Percentiles rank a stretch among this genome's conserved stretches.
Evolutionary conservation across 37 sponge, comb jelly and placozoan genomes (phyloP).

Genomic region (Crambe crambe): DNA sequence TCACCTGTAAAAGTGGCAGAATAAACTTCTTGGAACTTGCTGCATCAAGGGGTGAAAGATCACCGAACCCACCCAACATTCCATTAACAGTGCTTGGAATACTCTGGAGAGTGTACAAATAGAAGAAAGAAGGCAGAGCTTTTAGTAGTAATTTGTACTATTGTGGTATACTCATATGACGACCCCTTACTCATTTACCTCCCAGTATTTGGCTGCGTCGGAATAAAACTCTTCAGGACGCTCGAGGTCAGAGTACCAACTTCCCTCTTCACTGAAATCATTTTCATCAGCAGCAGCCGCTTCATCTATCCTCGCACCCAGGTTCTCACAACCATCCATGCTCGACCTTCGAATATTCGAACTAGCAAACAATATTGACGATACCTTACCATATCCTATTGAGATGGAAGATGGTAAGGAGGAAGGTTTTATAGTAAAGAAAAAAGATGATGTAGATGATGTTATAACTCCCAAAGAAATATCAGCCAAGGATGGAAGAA

Average conservation of each 20-base stretch:
- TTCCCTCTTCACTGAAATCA: neutral
- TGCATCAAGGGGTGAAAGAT: constrained; percentile 66
- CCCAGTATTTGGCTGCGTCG: constrained; percentile 59
- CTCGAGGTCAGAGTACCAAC: neutral
- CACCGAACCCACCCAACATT: constrained; percentile 85
- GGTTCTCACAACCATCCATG: no score
- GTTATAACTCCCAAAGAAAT: constrained; percentile 20
- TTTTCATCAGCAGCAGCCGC: neutral
- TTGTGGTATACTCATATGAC: no score
- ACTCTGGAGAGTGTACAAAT: constrained; percentile 34
- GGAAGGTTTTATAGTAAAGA: neutral
- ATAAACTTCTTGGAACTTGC: constrained; percentile 67
- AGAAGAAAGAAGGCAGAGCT: no score
- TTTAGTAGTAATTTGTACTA: no score
- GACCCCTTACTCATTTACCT: constrained; percentile 25
- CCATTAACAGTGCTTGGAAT: constrained; percentile 90
- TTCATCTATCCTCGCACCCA: no score
- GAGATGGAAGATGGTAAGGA: neutral
- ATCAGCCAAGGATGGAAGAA: constrained; percentile 25
- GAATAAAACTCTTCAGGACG: constrained; percentile 18
- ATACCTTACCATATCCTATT: neutral
- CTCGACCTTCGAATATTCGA: neutral
- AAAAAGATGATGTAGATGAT: no score
- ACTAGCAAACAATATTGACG: neutral
- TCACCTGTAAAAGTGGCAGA: constrained; percentile 39